Evolutionary conservation across 2,797 vertebrate genomes (phyloP).

Genomic region (Dendrocincla tyrannina): DNA sequence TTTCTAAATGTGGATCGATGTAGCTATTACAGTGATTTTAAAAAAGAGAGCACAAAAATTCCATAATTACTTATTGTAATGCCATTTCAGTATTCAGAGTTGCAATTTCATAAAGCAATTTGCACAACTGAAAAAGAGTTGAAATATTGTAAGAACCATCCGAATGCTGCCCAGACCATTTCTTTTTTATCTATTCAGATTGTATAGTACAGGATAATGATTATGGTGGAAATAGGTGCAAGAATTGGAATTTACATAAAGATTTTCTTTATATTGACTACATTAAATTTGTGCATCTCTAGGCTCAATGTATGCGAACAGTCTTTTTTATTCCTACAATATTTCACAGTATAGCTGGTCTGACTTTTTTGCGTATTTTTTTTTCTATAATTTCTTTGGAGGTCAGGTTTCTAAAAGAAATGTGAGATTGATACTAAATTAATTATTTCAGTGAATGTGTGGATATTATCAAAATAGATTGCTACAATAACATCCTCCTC

Average conservation of each 20-base stretch:
- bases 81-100: not conserved
- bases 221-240: not conserved
- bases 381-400: not conserved
- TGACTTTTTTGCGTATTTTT: not conserved
- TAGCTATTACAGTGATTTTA: no score
- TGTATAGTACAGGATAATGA: not conserved
- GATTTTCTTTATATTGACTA: not conserved
- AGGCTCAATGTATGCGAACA: not conserved
- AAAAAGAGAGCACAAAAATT: no score
- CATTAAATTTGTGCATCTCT: not conserved
- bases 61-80: not conserved
- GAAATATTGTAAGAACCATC: not conserved
- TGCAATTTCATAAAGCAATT: not conserved
- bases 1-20: no score
- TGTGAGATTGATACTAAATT: not conserved
- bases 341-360: not conserved
- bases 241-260: not conserved
- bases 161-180: not conserved
- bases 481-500: not conserved
- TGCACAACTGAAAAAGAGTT: not conserved
- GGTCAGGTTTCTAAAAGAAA: not conserved
- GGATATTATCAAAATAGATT: not conserved
- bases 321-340: not conserved
- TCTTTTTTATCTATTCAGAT: not conserved
- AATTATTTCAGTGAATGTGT: not conserved